Base-by-base conservation (phyloP, 1,140 invertebrate species). In the Drosophila chauvacae region DNA sequence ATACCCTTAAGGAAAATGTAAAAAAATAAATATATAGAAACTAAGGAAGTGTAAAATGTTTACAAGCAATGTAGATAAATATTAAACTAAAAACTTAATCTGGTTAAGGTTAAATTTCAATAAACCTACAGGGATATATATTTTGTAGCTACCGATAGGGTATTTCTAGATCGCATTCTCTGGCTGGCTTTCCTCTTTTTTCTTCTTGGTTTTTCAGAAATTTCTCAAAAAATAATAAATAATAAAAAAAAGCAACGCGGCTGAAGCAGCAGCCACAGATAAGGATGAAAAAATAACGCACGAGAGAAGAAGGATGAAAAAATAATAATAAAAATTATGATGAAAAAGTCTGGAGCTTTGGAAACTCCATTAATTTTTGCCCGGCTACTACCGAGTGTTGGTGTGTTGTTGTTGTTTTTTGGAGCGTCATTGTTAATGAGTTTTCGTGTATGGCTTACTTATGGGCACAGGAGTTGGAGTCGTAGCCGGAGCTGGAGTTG, bases 391-490 rank as follows among this genome's bases (percentile, higher is more conserved):
- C 55, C 48, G 37, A 65, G 63, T 45, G 44, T 23, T 48, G 62
- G 37, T 39, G 55, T 44, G 37, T 48, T 63, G 53, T 74, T 80
- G 70, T 42, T 86, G 66, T 63, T 80, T 80, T 60, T 88, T 73
- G 62, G 71, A 80, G 84, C 81, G 76, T 86, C 75, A 79, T 88
- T 91, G 82, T 91, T 91, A 91, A 91, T 91, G 90, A 91, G 90
- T 91, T 91, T 91, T 91, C 79, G 81, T 87, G 87, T 91, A 91
- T 90, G 86, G 86, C 82, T 90, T 86, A 90, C 80, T 90, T 90
- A 90, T 80, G 62, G 74, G 28, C 11, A n/a, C 53, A 63, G 44
- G 47, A 56, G 70, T 51, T 16, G 4, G 42, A 20, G 42, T 44
- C 6, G 2, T 6, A 47, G 20, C 7, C 6, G 7, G 4, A 44